Evolutionary conservation across 2,113 vertebrate genomes (phyloP).

Genomic region (Puffinus mauretanicus): DNA sequence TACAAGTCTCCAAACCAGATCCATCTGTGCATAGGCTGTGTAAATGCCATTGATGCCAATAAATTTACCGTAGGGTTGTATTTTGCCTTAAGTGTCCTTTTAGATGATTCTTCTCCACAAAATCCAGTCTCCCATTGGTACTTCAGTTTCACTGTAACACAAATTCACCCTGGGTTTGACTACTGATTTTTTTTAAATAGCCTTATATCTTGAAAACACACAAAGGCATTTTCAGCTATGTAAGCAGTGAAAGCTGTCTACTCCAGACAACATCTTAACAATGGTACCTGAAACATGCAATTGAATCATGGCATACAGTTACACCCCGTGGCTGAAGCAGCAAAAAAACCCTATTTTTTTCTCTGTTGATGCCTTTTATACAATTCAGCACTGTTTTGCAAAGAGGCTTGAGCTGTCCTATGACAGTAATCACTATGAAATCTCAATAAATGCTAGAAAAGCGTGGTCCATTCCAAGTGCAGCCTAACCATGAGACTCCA

Average conservation of each 20-base stretch:
- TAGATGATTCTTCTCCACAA: not conserved
- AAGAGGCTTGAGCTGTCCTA: not conserved
- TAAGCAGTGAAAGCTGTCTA: not conserved
- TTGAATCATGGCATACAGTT: not conserved
- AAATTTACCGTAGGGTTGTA: not conserved
- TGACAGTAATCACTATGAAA: not conserved
- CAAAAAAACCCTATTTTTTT: accelerated
- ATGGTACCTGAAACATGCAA: not conserved
- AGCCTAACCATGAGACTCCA: not conserved
- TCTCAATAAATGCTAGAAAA: not conserved
- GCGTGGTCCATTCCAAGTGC: not conserved
- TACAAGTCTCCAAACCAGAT: not conserved
- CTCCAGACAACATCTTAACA: not conserved
- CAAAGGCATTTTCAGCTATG: not conserved
- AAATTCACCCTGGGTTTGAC: not conserved
- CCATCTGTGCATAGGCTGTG: not conserved
- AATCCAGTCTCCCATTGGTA: not conserved
- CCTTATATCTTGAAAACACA: not conserved
- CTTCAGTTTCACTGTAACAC: not conserved
- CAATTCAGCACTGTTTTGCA: not conserved
- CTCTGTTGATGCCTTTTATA: not conserved
- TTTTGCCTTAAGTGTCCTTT: not conserved
- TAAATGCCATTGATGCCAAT: not conserved
- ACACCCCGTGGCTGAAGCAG: not conserved
- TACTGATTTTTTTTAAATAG: not conserved